Conservation (phyloP, 2,797 vertebrate genomes). For the Vultur gryphus region DNA sequence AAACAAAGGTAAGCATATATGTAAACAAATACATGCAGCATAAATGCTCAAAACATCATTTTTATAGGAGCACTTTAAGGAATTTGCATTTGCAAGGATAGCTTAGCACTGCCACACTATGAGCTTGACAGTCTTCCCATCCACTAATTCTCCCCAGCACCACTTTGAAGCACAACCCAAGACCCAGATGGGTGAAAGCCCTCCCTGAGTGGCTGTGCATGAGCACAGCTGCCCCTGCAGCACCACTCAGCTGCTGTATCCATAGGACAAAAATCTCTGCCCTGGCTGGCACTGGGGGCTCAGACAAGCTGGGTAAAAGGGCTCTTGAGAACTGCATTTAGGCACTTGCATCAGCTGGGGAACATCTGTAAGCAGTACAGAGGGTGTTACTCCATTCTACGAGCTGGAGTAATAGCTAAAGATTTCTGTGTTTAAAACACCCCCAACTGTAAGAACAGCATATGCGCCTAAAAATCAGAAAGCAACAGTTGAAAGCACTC, state of each 20-base stretch:
- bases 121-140: background rate
- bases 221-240: background rate
- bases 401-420: background rate
- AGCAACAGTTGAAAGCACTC: background rate
- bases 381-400: background rate
- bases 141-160: background rate
- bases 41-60: background rate
- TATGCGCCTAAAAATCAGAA: background rate
- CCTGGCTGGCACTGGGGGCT: background rate
- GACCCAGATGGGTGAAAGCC: background rate
- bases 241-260: background rate
- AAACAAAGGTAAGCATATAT: background rate
- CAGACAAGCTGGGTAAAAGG: background rate
- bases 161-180: background rate
- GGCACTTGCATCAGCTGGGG: background rate
- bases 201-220: background rate
- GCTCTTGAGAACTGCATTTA: background rate
- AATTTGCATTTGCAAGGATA: background rate
- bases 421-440: background rate
- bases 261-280: background rate
- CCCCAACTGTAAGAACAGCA: background rate
- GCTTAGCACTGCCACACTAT: background rate
- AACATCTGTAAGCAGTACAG: background rate
- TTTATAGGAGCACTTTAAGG: background rate
- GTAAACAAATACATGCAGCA: background rate